phyloP scores from a whole-genome alignment of 2,888 invertebrate genomes.

The Polia nebulosa region DNA sequence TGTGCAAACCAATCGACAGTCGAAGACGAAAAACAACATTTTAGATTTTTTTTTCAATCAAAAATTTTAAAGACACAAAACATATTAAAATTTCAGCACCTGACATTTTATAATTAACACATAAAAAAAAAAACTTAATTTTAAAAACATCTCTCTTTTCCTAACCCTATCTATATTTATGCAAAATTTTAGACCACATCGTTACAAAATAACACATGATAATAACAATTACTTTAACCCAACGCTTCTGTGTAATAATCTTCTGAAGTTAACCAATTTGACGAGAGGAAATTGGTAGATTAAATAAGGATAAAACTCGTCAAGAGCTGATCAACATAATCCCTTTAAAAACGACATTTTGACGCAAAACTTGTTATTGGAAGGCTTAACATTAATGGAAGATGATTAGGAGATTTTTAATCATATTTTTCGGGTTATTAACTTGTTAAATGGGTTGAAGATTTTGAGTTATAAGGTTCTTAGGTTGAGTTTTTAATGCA shows the following conservation, averaged over 20 bases:
- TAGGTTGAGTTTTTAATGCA: too few species aligned
- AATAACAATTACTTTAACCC: conserved; percentile 25
- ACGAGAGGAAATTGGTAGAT: conserved; percentile 54
- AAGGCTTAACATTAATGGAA: conserved; percentile 32
- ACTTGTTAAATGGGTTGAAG: neutral
- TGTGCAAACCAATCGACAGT: too few species aligned
- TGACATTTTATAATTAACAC: too few species aligned
- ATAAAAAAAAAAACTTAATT: too few species aligned
- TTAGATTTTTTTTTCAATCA: too few species aligned
- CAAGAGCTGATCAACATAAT: conserved; percentile 46
- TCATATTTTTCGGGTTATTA: conserved; percentile 2
- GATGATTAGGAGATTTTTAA: conserved; percentile 9
- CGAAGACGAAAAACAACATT: too few species aligned
- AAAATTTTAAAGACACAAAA: too few species aligned
- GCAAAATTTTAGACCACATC: neutral
- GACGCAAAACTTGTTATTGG: conserved; percentile 31
- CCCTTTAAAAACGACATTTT: conserved; percentile 45
- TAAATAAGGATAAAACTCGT: conserved; percentile 51
- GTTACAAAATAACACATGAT: conserved; percentile 16
- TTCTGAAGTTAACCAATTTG: conserved; percentile 41
- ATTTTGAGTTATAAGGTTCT: neutral
- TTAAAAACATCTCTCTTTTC: too few species aligned
- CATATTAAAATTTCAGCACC: too few species aligned
- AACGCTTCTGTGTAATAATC: conserved; percentile 33
- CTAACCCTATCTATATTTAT: too few species aligned